These are phyloP conservation scores for Copsychus sechellarum DNA, from an alignment of 2,113 vertebrate species.

Conservation along the genomic window DNA sequence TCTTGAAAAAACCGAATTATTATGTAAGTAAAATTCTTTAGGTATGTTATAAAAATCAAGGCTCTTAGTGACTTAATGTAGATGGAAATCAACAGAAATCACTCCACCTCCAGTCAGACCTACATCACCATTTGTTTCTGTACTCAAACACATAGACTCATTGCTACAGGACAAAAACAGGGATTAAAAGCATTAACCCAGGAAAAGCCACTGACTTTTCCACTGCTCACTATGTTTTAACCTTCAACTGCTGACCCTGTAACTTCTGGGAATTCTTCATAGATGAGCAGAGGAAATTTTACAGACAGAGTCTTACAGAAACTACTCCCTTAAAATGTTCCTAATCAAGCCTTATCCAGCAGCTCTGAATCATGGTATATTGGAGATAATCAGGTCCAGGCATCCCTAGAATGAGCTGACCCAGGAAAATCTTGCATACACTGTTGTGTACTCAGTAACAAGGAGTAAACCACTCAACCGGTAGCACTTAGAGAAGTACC, in stretches of 20 bases:
- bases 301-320: neutral
- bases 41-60: neutral
- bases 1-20: neutral
- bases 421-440: rapidly evolving
- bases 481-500: neutral
- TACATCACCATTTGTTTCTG: neutral
- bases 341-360: neutral
- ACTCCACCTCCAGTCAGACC: neutral
- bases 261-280: neutral
- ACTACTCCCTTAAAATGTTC: neutral
- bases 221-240: neutral
- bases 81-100: neutral
- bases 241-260: neutral
- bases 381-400: neutral
- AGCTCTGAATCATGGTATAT: neutral
- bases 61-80: neutral
- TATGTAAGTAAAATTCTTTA: neutral
- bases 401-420: neutral
- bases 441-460: neutral
- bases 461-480: neutral
- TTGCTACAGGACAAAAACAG: neutral
- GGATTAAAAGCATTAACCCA: neutral
- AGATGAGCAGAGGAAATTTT: neutral
- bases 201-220: neutral
- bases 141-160: neutral